phyloP scores from a whole-genome alignment of 2,888 invertebrate species.

The Dexiosoma caninum region DNA sequence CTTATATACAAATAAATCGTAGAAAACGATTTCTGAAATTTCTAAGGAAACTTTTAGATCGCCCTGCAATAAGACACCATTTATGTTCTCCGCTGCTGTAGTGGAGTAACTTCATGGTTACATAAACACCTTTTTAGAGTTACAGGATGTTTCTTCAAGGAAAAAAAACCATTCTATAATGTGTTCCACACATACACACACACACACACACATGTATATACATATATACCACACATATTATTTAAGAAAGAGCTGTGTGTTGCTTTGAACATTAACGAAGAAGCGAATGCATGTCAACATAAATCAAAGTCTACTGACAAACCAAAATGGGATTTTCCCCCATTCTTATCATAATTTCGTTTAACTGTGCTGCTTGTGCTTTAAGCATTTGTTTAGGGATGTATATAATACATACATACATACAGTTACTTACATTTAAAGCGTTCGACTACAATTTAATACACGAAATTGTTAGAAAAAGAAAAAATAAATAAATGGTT shows the following conservation, averaged over 20 bases:
- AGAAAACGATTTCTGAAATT: background rate
- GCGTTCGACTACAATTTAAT: background rate
- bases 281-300: constrained; percentile 72
- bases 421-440: constrained; percentile 8
- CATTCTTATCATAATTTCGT: constrained; percentile 7
- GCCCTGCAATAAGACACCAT: background rate
- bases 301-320: constrained; percentile 70
- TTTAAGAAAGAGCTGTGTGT: constrained; percentile 60
- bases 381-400: background rate
- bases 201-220: background rate
- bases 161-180: constrained; percentile 20
- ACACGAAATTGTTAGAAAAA: constrained; percentile 30
- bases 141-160: constrained; percentile 1
- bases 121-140: constrained; percentile 22
- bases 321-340: constrained; percentile 32
- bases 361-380: background rate
- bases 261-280: constrained; percentile 64
- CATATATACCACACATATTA: background rate
- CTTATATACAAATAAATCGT: too few relatives aligned
- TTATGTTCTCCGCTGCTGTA: background rate
- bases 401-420: background rate
- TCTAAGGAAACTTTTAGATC: background rate
- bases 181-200: background rate
- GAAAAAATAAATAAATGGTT: background rate
- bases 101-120: constrained; percentile 6